These are phyloP conservation scores for Psammodynastes pulverulentus DNA, from an alignment of 2,113 vertebrate species.

Conservation along the genomic window DNA sequence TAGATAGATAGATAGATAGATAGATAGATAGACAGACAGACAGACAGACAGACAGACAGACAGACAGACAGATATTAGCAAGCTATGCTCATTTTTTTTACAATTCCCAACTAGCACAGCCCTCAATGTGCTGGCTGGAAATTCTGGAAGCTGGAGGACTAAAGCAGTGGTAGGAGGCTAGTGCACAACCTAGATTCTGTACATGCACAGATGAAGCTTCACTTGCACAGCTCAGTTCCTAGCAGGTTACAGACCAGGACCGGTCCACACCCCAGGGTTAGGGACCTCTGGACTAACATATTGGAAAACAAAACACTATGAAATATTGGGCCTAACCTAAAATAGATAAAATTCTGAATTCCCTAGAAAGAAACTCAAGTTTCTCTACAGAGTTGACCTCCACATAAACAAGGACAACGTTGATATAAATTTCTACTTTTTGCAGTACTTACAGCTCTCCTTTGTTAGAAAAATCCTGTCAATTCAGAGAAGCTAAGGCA, in stretches of 20 bases:
- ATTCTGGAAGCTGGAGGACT: neutral
- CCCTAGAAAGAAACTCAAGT: neutral
- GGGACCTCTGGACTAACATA: neutral
- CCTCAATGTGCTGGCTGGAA: neutral
- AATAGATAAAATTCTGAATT: neutral
- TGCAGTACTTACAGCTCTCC: neutral
- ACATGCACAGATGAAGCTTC: neutral
- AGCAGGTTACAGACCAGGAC: too few relatives aligned
- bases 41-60: neutral
- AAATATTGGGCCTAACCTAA: neutral
- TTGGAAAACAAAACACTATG: neutral
- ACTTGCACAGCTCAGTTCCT: neutral
- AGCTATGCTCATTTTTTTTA: neutral
- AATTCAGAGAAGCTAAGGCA: constrained; percentile 4
- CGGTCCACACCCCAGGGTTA: rapidly evolving
- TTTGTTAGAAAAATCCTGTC: neutral
- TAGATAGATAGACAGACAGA: too few relatives aligned
- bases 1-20: too few relatives aligned
- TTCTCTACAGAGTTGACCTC: neutral
- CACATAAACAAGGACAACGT: neutral
- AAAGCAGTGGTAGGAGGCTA: neutral
- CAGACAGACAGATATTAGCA: neutral
- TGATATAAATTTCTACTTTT: neutral
- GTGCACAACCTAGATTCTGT: neutral
- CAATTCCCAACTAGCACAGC: neutral